Conservation (phyloP, 2,797 vertebrate species). For the Syndactyla subalaris region DNA sequence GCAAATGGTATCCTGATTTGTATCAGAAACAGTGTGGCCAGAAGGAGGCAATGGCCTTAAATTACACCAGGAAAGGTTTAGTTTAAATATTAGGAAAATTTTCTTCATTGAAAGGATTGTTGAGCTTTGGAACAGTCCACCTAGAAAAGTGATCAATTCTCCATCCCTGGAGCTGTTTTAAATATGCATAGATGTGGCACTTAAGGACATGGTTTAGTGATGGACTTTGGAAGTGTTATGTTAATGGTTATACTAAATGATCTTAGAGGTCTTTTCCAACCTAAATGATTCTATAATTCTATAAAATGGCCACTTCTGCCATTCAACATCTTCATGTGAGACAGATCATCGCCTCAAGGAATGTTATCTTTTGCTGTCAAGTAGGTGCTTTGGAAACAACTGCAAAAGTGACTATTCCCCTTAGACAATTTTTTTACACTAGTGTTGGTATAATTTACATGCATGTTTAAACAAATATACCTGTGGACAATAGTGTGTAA, state of each 20-base stretch:
- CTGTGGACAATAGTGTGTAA: background rate
- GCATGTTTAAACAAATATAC: background rate
- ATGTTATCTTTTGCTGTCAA: background rate
- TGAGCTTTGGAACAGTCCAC: background rate
- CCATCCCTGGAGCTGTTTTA: background rate
- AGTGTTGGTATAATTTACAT: background rate
- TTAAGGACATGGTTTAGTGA: background rate
- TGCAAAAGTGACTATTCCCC: background rate
- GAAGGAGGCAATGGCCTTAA: background rate
- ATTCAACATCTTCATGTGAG: background rate
- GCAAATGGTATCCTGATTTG: background rate
- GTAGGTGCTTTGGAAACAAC: background rate
- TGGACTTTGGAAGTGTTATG: background rate
- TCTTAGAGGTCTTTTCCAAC: background rate
- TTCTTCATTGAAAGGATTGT: background rate
- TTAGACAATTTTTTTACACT: background rate
- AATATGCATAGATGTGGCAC: background rate
- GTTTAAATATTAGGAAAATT: background rate
- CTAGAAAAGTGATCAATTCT: no score
- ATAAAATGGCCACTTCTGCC: fast-evolving
- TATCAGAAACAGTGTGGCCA: background rate
- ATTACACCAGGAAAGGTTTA: background rate
- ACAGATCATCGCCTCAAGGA: background rate
- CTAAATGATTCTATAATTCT: background rate
- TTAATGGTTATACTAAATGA: background rate